Evolutionary conservation across 2,113 vertebrate species (phyloP).

Genomic region (Nymphicus hollandicus): DNA sequence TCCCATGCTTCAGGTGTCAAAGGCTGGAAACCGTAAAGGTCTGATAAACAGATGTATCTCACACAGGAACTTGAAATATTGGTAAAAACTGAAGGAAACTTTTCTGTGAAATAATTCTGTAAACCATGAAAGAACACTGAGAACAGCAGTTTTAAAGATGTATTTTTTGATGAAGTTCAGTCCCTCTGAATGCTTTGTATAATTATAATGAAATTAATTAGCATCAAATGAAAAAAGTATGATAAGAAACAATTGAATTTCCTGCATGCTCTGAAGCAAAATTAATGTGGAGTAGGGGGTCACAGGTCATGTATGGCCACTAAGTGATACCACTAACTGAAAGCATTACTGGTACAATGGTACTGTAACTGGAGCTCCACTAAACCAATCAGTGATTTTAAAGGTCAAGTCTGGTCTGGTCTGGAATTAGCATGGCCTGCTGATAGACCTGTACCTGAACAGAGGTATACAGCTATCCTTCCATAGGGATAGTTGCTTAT

Average conservation of each 20-base stretch:
- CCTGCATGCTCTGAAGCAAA: neutral
- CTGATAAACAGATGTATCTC: neutral
- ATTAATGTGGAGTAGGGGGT: neutral
- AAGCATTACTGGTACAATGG: neutral
- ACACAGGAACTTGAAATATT: neutral
- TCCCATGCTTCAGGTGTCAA: neutral
- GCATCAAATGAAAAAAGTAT: neutral
- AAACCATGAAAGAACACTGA: neutral
- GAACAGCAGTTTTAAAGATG: neutral
- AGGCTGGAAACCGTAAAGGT: neutral
- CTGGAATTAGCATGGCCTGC: neutral
- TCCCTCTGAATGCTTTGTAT: neutral
- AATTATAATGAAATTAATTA: neutral
- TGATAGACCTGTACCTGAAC: neutral
- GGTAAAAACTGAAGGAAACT: neutral
- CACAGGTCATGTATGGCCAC: neutral
- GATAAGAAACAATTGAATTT: neutral
- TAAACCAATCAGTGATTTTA: neutral
- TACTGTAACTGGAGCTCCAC: neutral
- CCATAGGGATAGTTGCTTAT: fast-evolving
- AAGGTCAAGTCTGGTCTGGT: neutral
- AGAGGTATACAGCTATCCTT: neutral
- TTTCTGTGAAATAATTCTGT: neutral
- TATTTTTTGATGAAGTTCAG: neutral
- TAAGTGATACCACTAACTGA: neutral